Evolutionary conservation across 2,888 invertebrate genomes (phyloP), one percentile per base, ranked within the genome.

Genomic region (Sabatieria punctata): DNA sequence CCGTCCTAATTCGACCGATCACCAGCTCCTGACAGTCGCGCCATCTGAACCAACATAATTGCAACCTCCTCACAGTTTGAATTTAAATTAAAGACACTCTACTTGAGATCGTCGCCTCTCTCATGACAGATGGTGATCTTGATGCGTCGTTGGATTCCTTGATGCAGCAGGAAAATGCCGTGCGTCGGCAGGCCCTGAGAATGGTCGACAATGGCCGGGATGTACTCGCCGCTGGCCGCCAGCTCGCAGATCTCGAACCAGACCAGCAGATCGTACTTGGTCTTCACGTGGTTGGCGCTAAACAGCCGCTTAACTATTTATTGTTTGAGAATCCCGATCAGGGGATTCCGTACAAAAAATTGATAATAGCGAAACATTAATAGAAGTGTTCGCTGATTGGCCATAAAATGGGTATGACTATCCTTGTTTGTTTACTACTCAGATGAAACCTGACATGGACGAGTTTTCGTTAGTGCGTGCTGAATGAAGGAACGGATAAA

Each of bases 191-290:
- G 74, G 66, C 89, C 89, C 64, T 89, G 88, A 65, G 85, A 82
- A 70, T 93, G 93, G 61, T 93, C 93, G 36, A 93, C 89, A 67
- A 83, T 82, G 50, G 85, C 82, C 2, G 95, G 91, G 50, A 93
- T 86, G 67, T 97, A 74, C 71, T 97, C 95, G 56, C 73, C 73
- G 58, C 63, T 70, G 25, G 69, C 68, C 11, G 73, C 75, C 56
- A 97, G 73, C 70, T 97, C 97, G 72, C 95, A 95, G 56, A 99
- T 95, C 75, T 99, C 97, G 73, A 97, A 93, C 93, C 95, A 97
- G 33, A 95, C 93, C 52, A 99, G 75, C 49, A 99, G 79, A 70
- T 97, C 97, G 68, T 91, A 85, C 70, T 85, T 84, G 71, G 89
- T 75, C 74, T 84, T 75, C 65, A 85, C 73, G 67, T 80, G 74